Base-by-base conservation (phyloP, 2,797 vertebrate genomes). In the Acrossocheilus fasciatus region DNA sequence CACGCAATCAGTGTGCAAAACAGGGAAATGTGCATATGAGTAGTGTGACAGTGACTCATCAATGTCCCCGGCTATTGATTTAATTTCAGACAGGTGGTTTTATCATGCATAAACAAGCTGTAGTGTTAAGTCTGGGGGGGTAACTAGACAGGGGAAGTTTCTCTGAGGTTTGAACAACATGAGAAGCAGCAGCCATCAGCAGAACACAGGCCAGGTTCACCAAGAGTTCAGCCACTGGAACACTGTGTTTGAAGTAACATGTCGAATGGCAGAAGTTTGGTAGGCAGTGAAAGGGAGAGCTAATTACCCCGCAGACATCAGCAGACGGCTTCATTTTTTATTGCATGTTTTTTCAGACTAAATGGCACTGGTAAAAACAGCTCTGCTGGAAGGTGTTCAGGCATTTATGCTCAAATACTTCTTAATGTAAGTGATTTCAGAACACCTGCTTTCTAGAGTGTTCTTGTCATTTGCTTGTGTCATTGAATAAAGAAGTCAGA, bases 291-390 rank as follows among this genome's bases (percentile, higher is more conserved):
- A 84, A 88, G 89, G 85, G 68, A 88, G 76, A 88, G 88, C 82
- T 36, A 50, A 66, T 72, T 41, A 84, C 83, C 91, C 76, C 83
- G 83, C 82, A 83, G 91, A 89, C 84, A 91, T 92, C 88, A 91
- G 88, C 75, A 87, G 81, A 41, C 87, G 73, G 34, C 50, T 36
- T 59, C 1, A 23, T 36, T 47, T 66, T 84, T 84, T 75, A 59
- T 59, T 45, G 11, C 20, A 8, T 66, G 64, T 23, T 36, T 66
- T 76, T 69, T 70, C 1, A 23, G 18, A 47, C 73, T 77, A 68
- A 85, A 78, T 68, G 45, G 34, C 62, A 57, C 73, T 69, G 34
- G 62, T 77, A 30, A 66, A 77, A 78, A 68, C 34, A 41, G 15
- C 50, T 57, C 68, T 72, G n/a, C 23, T 43, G 2, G 50, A 82